Base-by-base conservation (phyloP, 2,888 invertebrate species). In the Ormia ochracea region DNA sequence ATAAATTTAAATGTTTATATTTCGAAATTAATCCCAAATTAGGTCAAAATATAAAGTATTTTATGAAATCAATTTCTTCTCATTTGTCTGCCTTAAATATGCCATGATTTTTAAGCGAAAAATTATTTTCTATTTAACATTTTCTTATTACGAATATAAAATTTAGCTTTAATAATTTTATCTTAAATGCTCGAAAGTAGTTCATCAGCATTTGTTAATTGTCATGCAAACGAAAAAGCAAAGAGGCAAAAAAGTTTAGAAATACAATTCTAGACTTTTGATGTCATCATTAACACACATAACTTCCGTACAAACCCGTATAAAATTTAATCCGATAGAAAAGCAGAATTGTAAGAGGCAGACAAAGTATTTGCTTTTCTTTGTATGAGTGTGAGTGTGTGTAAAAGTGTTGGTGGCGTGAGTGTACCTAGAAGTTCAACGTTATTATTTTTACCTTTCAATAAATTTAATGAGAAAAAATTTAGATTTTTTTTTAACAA, bases 161-260 rank as follows among this genome's bases (percentile, higher is more conserved):
- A 50, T 63, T 63, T 14, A 48, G 33, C n/a, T 65, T 50, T 50
- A 12, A 33, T 63, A 36, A 14, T 23, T 50, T 50, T 14, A 36
- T 4, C 31, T 31, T 33, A 63, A 41, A 45, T 50, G 43, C 23
- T 19, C 48, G 6, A 63, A 77, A 77, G 58, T 70, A 77, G 77
- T 77, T 65, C 70, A 77, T 72, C 69, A 70, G 17, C 77, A 70
- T 63, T 77, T 70, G 65, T 63, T 77, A 48, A 69, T 58, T 70
- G 63, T 70, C 77, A 65, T 63, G 65, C 48, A 65, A 48, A 65
- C 48, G 7, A 5, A 36, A 5, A 31, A 41, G 3, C 17, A 3
- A 31, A 33, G 43, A 7, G 31, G 9, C 28, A 9, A 12, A 50
- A 17, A 7, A 6, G 4, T 14, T 31, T 19, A 1, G 41, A 28